phyloP scores from a whole-genome alignment of 2,888 invertebrate genomes.

The Leptopilina myrica region DNA sequence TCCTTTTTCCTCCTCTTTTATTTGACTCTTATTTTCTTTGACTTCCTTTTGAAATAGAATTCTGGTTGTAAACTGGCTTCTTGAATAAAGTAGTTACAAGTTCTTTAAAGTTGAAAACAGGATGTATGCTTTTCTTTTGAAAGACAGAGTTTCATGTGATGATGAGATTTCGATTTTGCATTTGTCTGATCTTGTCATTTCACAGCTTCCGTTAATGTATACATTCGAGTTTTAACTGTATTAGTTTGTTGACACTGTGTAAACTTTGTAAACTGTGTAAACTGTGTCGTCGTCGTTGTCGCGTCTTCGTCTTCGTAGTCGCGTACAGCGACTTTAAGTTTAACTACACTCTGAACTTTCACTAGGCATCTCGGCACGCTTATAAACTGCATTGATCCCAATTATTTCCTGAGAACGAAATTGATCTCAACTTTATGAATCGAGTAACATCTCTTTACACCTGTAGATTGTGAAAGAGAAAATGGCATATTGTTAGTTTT shows the following conservation, averaged over 20 bases:
- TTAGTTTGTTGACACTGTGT: constrained; percentile 38
- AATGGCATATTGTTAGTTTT: background rate
- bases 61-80: background rate
- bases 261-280: background rate
- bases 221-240: constrained; percentile 37
- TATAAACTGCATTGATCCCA: constrained; percentile 50
- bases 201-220: constrained; percentile 8
- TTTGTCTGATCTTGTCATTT: constrained; percentile 30
- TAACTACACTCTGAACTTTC: constrained; percentile 56
- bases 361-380: constrained; percentile 52
- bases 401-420: constrained; percentile 5
- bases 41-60: background rate
- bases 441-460: constrained; percentile 13
- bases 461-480: background rate
- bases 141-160: constrained; percentile 2
- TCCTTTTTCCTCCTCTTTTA: background rate
- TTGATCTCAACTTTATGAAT: constrained; percentile 1
- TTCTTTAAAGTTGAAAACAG: constrained; percentile 23
- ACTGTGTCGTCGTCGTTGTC: constrained; percentile 5
- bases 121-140: background rate
- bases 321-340: constrained; percentile 17
- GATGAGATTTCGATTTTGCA: constrained; percentile 11
- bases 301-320: constrained; percentile 25
- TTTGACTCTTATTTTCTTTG: background rate
- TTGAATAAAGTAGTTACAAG: background rate